Percentiles rank a stretch among this genome's conserved stretches.
phyloP scores from a whole-genome alignment of 2,888 invertebrate genomes.

The Megamerina dolium region DNA sequence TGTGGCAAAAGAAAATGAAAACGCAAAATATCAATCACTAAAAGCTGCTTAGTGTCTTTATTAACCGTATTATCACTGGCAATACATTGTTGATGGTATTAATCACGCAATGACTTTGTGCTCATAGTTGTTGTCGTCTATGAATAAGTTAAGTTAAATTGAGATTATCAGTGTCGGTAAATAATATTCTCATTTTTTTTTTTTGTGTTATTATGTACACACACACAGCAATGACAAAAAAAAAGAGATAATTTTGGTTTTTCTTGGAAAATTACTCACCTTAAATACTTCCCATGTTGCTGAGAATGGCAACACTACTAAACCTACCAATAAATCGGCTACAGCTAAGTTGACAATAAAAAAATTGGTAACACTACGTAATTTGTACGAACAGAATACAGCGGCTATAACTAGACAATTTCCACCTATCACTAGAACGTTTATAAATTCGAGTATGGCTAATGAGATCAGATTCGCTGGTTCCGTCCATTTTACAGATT shows the following conservation, averaged over 20 bases:
- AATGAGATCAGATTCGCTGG: slow-evolving; percentile 70
- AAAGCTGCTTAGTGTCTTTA: slow-evolving; percentile 6
- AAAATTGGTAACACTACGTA: slow-evolving; percentile 91
- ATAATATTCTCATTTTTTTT: too few relatives aligned
- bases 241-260: background rate
- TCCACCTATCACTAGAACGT: slow-evolving; percentile 80
- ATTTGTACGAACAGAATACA: slow-evolving; percentile 83
- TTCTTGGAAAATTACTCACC: slow-evolving; percentile 51
- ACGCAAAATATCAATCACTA: slow-evolving; percentile 7
- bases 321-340: slow-evolving; percentile 91
- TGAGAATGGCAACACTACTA: slow-evolving; percentile 92
- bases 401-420: slow-evolving; percentile 91
- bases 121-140: too few relatives aligned
- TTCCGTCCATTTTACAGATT: slow-evolving; percentile 77
- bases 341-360: slow-evolving; percentile 96
- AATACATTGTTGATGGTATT: slow-evolving; percentile 1
- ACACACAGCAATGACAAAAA: too few relatives aligned
- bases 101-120: slow-evolving; percentile 8
- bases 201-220: too few relatives aligned
- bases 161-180: too few relatives aligned
- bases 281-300: slow-evolving; percentile 90
- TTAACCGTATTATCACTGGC: slow-evolving; percentile 3
- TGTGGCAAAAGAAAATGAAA: background rate
- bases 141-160: too few relatives aligned
- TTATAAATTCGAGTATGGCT: slow-evolving; percentile 73